Base-by-base conservation (phyloP, 1,140 invertebrate genomes). In the Papilio dardanus region DNA sequence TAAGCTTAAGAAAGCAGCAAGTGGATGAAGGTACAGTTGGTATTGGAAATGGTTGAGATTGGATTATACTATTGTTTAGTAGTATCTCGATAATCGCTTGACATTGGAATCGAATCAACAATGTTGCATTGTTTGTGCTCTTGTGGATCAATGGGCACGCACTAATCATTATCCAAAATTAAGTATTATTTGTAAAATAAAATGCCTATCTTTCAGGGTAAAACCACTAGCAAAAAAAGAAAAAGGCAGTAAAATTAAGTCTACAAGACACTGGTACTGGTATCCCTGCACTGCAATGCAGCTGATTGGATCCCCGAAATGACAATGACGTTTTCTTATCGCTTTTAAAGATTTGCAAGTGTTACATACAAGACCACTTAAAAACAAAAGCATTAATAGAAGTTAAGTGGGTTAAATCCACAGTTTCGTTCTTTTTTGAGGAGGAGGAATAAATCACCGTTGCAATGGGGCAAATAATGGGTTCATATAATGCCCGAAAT, bases 401-500 rank as follows among this genome's bases (percentile, higher is more conserved):
- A 16, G 6, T 46, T 5, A 24, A 16, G n/a, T 68, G 19, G 8
- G 12, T 67, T 68, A 16, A 68, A 68, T 14, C 16, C 19, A 68
- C 14, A 68, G 31, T 68, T 37, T 12, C 33, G 6, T 40, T 73
- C 19, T 74, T 46, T n/a, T 33, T 58, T n/a, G n/a, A n/a, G n/a
- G 46, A 35, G 19, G 40, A 19, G 14, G 66, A 67, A 24, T 74
- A 54, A 74, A 58, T 58, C 42, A 40, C 31, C 58, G 30, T 31
- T 62, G 88, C 33, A 77, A 92, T 92, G 90, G 85, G 87, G 82
- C 83, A 88, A 77, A 86, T 92, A 50, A 87, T 95, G 92, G 94
- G 94, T 65, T 93, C 93, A 74, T 88, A 82, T 40, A 81, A 88
- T 68, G 88, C 94, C 40, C 83, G 92, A 30, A 94, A 96, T 79